Base-by-base conservation (phyloP, 30 jellyfish, hydroid and myxozoan genomes). In the Aurelia coerulea region DNA sequence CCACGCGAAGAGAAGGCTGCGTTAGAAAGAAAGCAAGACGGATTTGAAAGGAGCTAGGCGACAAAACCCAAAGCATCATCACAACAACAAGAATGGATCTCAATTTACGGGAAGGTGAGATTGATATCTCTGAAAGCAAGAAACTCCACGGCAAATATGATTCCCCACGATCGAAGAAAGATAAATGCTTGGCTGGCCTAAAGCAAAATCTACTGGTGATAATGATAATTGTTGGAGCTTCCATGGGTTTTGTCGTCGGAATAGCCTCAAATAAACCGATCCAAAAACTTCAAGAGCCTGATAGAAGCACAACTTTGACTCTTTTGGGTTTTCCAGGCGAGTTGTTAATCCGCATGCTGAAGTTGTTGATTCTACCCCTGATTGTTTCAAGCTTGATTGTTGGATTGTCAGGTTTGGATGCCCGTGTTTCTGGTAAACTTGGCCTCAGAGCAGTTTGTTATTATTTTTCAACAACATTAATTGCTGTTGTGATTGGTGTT, bases 251-350 rank as follows among this genome's bases (percentile, higher is more conserved):
- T 70, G 76, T 89, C 62, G 76, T 94, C 35, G 99, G 99, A 16
- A 78, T 88, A 0, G 81, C 81, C 15, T 66, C 92, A 6, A 94
- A 94, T 59, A 41, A 65, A 29, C 82, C 96, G 31, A 80, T 94
- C 32, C 99, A 94, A 63, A 19, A 41, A 12, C 77, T 94, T 35
- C 52, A 78, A 64, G 95, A 94, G 59, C 99, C 99, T 11, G 90
- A 87, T 68, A 67, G 84, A 79, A 69, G 94, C 41, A 94, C 97
- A 10, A 96, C 87, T 14, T 41, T 94, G 18, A 74, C 86, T 0
- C n/a, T 89, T 8, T 76, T 94, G 78, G 99, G 99, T 19, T 94
- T 94, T 79, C 99, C 97, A 2, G 99, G 99, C 17, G 99, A 88
- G 54, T 77, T 94, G 2, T 70, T 94, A 4, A 80, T 94, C 33